Evolutionary conservation across 2,888 invertebrate genomes (phyloP).

Genomic region (Azorinus chamasolen): DNA sequence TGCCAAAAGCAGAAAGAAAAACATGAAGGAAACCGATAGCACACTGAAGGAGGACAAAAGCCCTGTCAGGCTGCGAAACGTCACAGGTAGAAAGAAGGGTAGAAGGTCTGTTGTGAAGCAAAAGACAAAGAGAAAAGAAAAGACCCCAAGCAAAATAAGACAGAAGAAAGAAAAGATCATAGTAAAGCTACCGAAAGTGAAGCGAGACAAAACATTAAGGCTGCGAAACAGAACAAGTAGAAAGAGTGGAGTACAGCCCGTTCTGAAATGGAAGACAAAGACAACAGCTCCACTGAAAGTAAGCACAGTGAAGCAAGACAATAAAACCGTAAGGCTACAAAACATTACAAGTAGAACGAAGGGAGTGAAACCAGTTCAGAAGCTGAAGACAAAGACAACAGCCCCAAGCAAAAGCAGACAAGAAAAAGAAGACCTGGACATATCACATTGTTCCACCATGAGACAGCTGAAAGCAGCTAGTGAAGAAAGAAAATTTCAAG

Average conservation of each 20-base stretch:
- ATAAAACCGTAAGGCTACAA: too few species aligned
- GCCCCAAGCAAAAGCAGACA: neutral
- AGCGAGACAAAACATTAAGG: neutral
- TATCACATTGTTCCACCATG: constrained; percentile 1
- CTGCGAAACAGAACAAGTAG: neutral
- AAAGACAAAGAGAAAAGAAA: constrained; percentile 2
- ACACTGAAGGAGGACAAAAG: neutral
- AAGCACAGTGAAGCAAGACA: too few species aligned
- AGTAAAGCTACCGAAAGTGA: neutral
- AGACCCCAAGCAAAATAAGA: constrained; percentile 1
- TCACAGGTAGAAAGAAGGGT: constrained; percentile 10
- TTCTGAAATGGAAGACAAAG: neutral
- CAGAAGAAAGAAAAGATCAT: neutral
- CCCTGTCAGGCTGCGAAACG: constrained; percentile 6
- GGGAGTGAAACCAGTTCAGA: too few species aligned
- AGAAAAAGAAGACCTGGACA: neutral
- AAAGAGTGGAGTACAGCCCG: too few species aligned
- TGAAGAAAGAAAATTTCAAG: constrained; percentile 1
- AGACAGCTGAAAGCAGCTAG: neutral
- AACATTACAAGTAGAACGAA: neutral
- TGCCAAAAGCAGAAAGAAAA: neutral
- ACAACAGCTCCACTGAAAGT: too few species aligned
- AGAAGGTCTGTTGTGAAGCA: neutral
- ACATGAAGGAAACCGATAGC: constrained; percentile 1
- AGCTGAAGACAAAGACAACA: neutral